Conservation (phyloP, 2,888 invertebrate species). For the Myopa testacea region DNA sequence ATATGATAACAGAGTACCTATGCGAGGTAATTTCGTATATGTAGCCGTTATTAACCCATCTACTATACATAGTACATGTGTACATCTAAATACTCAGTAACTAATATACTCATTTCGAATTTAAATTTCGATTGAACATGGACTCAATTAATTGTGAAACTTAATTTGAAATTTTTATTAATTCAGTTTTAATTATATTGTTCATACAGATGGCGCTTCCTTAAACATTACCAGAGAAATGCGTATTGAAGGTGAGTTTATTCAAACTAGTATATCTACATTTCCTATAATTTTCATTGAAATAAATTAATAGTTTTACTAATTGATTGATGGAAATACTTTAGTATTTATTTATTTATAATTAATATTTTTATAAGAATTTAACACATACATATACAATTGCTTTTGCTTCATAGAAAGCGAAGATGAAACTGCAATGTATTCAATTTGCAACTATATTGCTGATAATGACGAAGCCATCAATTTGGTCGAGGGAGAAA, state of each 20-base stretch:
- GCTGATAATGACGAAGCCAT: slow-evolving; percentile 90
- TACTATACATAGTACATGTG: too few species aligned
- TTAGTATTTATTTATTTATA: neutral
- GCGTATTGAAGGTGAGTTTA: slow-evolving; percentile 70
- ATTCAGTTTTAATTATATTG: slow-evolving; percentile 6
- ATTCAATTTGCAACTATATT: slow-evolving; percentile 85
- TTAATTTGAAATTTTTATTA: neutral
- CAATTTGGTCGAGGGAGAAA: slow-evolving; percentile 90
- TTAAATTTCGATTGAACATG: slow-evolving; percentile 8
- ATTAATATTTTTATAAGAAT: neutral
- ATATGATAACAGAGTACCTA: slow-evolving; percentile 68
- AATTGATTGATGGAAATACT: too few species aligned
- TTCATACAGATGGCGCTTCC: slow-evolving; percentile 76
- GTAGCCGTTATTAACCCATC: slow-evolving; percentile 55
- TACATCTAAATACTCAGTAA: neutral
- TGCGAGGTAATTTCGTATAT: slow-evolving; percentile 63
- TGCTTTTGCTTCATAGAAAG: slow-evolving; percentile 55
- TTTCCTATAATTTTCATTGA: neutral
- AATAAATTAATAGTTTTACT: too few species aligned
- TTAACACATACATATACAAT: neutral
- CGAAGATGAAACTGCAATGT: slow-evolving; percentile 80
- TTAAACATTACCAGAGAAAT: slow-evolving; percentile 79
- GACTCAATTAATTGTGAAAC: neutral
- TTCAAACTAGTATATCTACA: neutral
- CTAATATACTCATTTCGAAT: neutral